Base-by-base conservation (phyloP, 2,113 vertebrate species). In the Elgaria multicarinata region DNA sequence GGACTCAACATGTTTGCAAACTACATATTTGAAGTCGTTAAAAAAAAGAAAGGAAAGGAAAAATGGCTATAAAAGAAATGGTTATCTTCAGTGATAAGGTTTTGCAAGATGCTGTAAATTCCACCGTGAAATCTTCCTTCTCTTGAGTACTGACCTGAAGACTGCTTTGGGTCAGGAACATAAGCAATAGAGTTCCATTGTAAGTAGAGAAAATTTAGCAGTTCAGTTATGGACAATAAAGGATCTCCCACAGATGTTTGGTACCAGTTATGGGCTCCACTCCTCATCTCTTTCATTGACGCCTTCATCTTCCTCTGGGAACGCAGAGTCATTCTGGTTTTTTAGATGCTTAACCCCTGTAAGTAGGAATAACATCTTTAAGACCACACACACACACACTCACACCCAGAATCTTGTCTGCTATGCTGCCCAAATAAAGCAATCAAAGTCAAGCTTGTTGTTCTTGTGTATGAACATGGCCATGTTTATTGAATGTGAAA, bases 311-410 rank as follows among this genome's bases (percentile, higher is more conserved):
- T 98, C 97, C 72, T 98, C 98, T 58, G 96, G 97, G 87, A 98
- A 97, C 0, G 95, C 92, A 8, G 97, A 94, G 7, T 96, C 96
- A 22, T 93, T 97, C 95, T 97, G 97, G 31, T 93, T 97, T 96
- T 97, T 98, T 95, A 97, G 93, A n/a, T 97, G 97, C 84, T 98
- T 98, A 92, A 97, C 96, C 86, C 97, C 97, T 98, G 95, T 91
- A 97, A 97, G 95, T 50, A 95, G 0, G 97, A 66, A 95, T 93
- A 93, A n/a, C 14, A 42, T 0, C 77, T 89, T 93, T 95, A 94
- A 93, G 92, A 36, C 24, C n/a, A 24, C 42, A 18, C 81, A 80
- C 42, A 13, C 2, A 85, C 0, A 0, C 0, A 1, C 36, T 24
- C 0, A 0, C 16, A n/a, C 55, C 16, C 33, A n/a, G 26, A 20